Evolutionary conservation across 1,140 invertebrate species (phyloP).

Genomic region (Venustaconcha ellipsiformis): DNA sequence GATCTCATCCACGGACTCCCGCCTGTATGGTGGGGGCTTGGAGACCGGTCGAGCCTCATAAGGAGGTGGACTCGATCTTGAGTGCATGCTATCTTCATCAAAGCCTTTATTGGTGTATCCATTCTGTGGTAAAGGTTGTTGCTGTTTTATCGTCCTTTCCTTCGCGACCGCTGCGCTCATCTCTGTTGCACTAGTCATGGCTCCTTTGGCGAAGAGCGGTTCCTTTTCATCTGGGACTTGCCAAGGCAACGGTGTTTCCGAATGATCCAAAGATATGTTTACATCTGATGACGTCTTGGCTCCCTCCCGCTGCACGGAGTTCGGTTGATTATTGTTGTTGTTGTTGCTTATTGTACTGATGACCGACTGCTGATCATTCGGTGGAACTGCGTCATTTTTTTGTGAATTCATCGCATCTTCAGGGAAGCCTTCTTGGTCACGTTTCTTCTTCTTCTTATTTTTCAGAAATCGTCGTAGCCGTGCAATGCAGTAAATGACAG

Average conservation of each 20-base stretch:
- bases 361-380: neutral
- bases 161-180: neutral
- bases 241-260: slow-evolving; percentile 32
- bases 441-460: slow-evolving; percentile 26
- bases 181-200: neutral
- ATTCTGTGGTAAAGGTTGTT: neutral
- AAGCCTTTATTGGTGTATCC: slow-evolving; percentile 12
- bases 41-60: slow-evolving; percentile 30
- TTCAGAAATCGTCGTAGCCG: slow-evolving; percentile 39
- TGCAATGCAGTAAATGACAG: slow-evolving; percentile 50
- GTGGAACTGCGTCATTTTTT: neutral
- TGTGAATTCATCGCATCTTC: slow-evolving; percentile 10
- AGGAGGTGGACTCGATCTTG: slow-evolving; percentile 17
- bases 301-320: neutral
- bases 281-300: slow-evolving; percentile 30
- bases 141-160: neutral
- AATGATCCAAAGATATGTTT: slow-evolving; percentile 15
- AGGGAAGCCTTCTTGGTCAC: slow-evolving; percentile 5
- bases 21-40: slow-evolving; percentile 23
- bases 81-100: neutral
- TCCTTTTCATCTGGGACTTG: slow-evolving; percentile 26
- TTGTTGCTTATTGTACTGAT: neutral
- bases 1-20: slow-evolving; percentile 26
- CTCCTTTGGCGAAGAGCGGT: neutral
- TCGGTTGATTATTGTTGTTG: slow-evolving; percentile 1